A percentile compares a stretch with the other conserved stretches of the same genome.
Conservation (phyloP, 2,888 invertebrate genomes). For the Thecocarcelia acutangulata region DNA sequence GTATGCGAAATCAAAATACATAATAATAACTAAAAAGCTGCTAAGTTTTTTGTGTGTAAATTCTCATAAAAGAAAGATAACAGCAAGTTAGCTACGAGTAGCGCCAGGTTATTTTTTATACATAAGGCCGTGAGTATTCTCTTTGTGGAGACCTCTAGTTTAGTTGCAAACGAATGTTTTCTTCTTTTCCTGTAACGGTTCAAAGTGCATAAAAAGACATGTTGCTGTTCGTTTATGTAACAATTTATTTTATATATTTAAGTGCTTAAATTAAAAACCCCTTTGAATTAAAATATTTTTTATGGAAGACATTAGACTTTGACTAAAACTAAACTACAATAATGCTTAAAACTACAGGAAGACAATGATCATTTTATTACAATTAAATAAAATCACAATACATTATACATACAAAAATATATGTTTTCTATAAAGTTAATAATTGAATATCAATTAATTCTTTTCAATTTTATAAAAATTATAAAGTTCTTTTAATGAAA, state of each 20-base stretch:
- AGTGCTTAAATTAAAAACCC: conserved; percentile 67
- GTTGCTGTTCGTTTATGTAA: conserved; percentile 44
- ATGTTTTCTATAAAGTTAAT: conserved; percentile 28
- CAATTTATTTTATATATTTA: conserved; percentile 42
- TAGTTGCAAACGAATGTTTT: too few species aligned
- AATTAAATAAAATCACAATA: conserved; percentile 65
- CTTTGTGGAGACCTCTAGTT: too few species aligned
- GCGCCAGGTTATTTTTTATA: too few species aligned
- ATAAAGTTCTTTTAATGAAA: conserved; percentile 39
- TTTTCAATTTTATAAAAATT: conserved; percentile 7
- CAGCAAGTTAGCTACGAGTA: too few species aligned
- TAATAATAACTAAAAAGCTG: too few species aligned
- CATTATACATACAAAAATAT: conserved; percentile 61
- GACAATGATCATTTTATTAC: conserved; percentile 75
- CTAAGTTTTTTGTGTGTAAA: too few species aligned
- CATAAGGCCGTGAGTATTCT: too few species aligned
- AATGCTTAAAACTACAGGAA: conserved; percentile 71
- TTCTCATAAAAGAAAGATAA: too few species aligned
- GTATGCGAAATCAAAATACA: too few species aligned
- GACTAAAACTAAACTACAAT: conserved; percentile 70
- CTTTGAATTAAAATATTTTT: conserved; percentile 70
- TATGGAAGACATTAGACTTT: conserved; percentile 78
- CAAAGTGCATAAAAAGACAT: conserved; percentile 7
- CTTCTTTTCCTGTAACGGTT: background rate
- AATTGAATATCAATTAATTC: conserved; percentile 74